These are phyloP conservation scores for Corythornis vintsioides DNA, from an alignment of 2,113 vertebrate species.

Conservation along the genomic window DNA sequence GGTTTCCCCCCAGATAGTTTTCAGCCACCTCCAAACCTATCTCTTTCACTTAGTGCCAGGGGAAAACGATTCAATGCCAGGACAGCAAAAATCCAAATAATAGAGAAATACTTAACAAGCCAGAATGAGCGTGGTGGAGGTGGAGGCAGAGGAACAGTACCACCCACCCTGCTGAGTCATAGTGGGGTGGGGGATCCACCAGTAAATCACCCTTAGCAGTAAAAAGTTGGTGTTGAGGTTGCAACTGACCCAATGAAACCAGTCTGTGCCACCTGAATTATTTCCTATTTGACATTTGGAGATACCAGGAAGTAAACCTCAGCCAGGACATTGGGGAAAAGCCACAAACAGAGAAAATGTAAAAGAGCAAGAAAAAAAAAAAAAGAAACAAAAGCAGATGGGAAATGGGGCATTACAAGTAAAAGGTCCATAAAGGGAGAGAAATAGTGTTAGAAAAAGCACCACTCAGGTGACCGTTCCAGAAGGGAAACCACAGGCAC, in stretches of 20 bases:
- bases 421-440: not conserved
- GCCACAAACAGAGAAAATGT: not conserved
- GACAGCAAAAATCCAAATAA: not conserved
- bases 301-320: not conserved
- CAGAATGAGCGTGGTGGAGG: not conserved
- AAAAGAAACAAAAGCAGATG: not conserved
- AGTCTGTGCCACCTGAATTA: not conserved
- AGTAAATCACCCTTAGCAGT: not conserved
- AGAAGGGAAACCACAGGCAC: not conserved
- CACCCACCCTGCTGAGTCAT: not conserved
- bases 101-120: not conserved
- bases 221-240: too few relatives aligned
- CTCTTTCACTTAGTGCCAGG: not conserved
- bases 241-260: accelerated
- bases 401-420: not conserved
- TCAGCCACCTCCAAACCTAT: not conserved
- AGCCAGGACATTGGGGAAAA: not conserved
- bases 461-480: not conserved
- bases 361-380: accelerated
- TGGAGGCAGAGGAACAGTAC: not conserved
- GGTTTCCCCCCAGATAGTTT: not conserved
- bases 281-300: not conserved
- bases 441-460: not conserved
- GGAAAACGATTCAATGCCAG: not conserved
- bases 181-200: not conserved